phyloP scores from a whole-genome alignment of 2,113 vertebrate species.

The Sylvietta virens region DNA sequence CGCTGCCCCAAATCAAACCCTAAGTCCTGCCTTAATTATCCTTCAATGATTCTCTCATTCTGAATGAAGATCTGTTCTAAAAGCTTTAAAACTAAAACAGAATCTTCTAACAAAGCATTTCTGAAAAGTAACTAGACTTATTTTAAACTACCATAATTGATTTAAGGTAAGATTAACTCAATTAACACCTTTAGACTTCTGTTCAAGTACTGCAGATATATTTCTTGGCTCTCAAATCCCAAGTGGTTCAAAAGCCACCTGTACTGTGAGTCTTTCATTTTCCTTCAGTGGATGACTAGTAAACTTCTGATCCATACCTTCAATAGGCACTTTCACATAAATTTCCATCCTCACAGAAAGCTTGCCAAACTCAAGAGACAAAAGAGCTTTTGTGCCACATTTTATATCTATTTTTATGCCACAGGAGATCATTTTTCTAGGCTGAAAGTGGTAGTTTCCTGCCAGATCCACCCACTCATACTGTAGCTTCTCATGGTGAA shows the following conservation, averaged over 20 bases:
- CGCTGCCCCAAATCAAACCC: background rate
- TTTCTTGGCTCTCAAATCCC: background rate
- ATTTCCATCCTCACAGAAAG: background rate
- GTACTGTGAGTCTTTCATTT: background rate
- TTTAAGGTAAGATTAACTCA: background rate
- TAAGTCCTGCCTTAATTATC: background rate
- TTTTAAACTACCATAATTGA: background rate
- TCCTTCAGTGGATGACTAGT: background rate
- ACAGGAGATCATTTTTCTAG: slow-evolving; percentile 59
- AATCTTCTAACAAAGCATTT: background rate
- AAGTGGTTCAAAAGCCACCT: background rate
- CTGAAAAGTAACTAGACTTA: background rate
- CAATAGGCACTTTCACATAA: background rate
- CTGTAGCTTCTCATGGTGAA: slow-evolving; percentile 39
- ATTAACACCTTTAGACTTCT: background rate
- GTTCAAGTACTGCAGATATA: background rate
- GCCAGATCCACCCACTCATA: slow-evolving; percentile 61
- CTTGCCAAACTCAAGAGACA: slow-evolving; percentile 9
- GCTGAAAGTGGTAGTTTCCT: slow-evolving; percentile 65
- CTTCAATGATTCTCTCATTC: background rate
- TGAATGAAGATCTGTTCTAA: background rate
- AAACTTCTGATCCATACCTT: background rate
- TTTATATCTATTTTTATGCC: slow-evolving; percentile 67
- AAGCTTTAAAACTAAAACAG: background rate
- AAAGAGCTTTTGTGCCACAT: slow-evolving; percentile 44